Base-by-base conservation (phyloP, 2,888 invertebrate genomes). In the Trissoscelio sp. region DNA sequence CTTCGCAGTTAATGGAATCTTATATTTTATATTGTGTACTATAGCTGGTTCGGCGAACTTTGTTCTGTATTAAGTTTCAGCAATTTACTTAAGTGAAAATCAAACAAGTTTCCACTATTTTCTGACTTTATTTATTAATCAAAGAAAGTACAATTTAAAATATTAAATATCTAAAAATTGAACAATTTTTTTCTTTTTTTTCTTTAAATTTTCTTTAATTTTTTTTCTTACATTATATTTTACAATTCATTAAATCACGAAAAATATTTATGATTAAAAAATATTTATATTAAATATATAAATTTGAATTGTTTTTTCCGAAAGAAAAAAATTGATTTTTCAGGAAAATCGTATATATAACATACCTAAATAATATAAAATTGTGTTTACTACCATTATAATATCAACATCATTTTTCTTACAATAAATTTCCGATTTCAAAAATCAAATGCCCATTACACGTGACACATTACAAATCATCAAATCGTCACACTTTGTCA, bases 21-120 rank as follows among this genome's bases (percentile, higher is more conserved):
- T 31, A 55, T 55, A 55, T 55, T 55, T 55, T 51, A 55, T 55
- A 55, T 55, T 31, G 31, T 55, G 53, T 31, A 16, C 53, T 16
- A 9, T 16, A 55, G 53, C 31, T 46, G 1, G 46, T 11, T 55
- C 53, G 16, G 31, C 9, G 20, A 55, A 55, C 53, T 55, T 16
- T 31, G 31, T 7, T 55, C 31, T 55, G 53, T 16, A 31, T 55
- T 55, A 55, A 55, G 31, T 55, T 55, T 55, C 53, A 31, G 34
- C 53, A 31, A 55, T 55, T 55, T 55, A 55, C 53, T 31, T 55
- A 31, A 55, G 31, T 55, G 31, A 55, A 55, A 55, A 55, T 34
- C 31, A 55, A 55, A 55, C 31, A 55, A 31, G 9, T 55, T 55
- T 55, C 31, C 53, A n/a, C 53, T 31, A 14, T 2, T 51, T 12